Percentiles rank a stretch among this genome's conserved stretches.
Evolutionary conservation across 2,113 vertebrate species (phyloP).

Genomic region (Nannospalax galili): DNA sequence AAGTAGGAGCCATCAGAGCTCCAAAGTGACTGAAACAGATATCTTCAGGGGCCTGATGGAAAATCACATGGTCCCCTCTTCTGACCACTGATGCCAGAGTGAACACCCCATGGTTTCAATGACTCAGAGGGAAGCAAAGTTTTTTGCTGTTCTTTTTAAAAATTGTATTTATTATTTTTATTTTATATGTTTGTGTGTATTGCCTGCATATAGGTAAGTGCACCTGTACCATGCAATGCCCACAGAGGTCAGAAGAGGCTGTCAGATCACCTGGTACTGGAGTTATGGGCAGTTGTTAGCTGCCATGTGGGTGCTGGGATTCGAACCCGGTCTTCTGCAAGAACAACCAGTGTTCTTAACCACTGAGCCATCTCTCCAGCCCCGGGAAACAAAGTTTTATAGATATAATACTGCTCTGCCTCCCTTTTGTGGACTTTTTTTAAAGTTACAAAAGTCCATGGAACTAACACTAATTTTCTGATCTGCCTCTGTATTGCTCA

Average conservation of each 20-base stretch:
- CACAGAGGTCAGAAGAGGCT: no score
- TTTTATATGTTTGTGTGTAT: no score
- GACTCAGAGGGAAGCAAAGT: neutral
- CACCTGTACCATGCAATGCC: no score
- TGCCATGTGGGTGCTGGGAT: no score
- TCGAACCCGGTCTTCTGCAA: no score
- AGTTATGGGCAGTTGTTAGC: no score
- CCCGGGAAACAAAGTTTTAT: no score
- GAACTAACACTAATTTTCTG: neutral
- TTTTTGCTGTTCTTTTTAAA: neutral
- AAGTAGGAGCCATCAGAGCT: rapidly evolving
- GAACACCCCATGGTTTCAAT: neutral
- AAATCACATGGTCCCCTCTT: neutral
- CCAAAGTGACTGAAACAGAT: neutral
- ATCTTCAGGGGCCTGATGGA: neutral
- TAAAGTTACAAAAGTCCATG: neutral
- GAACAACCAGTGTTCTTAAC: no score
- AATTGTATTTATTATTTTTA: no score
- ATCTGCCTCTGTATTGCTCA: neutral
- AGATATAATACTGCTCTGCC: neutral
- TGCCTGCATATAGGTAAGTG: no score
- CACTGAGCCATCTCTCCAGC: no score
- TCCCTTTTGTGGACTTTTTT: neutral
- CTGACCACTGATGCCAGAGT: neutral
- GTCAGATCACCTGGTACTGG: no score